Evolutionary conservation across 2,113 vertebrate genomes (phyloP), one percentile per base, ranked within the genome.

Genomic region (Ceyx margarethae): DNA sequence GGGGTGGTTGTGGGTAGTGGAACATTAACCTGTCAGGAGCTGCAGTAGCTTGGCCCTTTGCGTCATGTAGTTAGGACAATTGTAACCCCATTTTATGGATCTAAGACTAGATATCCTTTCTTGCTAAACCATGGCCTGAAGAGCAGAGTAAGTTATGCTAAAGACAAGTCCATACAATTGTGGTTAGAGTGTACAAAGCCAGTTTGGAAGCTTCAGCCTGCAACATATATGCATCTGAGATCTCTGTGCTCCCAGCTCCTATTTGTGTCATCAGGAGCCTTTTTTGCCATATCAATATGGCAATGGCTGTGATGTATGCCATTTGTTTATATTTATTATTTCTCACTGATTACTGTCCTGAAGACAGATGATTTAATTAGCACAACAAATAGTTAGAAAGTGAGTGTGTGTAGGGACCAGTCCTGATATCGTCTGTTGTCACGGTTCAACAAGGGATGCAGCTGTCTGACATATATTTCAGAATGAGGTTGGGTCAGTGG

Each of bases 361-460:
- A 92, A 73, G 79, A 77, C 71, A 69, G 62, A 66, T 87, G 66
- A 66, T 79, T 89, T 89, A 89, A 92, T 92, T 94, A 92, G 42
- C 40, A 61, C n/a, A 91, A 84, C 81, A 90, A 83, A 87, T 87
- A 73, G 46, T 43, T 64, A 15, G 60, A 58, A 67, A 77, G 31
- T 16, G 72, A 5, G 11, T 9, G 66, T 91, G n/a, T 66, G 26
- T 72, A 22, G 53, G 54, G 77, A 72, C 74, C 54, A 58, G 25
- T 79, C 71, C 48, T 90, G 54, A 10, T 85, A 23, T 46, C 46
- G 3, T 56, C 45, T 84, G 42, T 40, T 90, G 2, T 65, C 71
- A 60, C 10, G 71, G 80, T 82, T 91, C 82, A 87, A n/a, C 2
- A 9, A 71, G 37, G 67, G 75, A 51, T 54, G 56, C 58, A 77